Evolutionary conservation across 2,888 invertebrate species (phyloP), one percentile per base, ranked within the genome.

Genomic region (Alitta virens): DNA sequence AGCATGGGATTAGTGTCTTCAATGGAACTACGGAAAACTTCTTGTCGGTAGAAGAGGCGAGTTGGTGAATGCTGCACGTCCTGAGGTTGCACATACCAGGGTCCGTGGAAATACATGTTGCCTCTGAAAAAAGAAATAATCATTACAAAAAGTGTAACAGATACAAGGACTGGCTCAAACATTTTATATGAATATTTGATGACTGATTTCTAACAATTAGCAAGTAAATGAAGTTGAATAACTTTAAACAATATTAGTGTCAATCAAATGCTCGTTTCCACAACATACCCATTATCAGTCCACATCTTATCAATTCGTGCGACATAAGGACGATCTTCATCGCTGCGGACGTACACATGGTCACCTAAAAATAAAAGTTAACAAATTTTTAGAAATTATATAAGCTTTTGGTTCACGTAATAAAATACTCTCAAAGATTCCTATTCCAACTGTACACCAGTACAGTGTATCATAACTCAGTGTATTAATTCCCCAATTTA

Each of bases 301-400:
- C 96, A 98, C 78, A 98, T 91, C 63, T 90, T 89, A 79, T 97
- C 94, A 68, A 98, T 90, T 80, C 96, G 91, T 14, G 94, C 91
- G 66, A 98, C 90, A 74, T 93, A 88, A 79, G 95, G 94, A 81
- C 91, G 72, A 12, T 91, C 91, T 74, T 92, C 91, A 0, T 91
- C 92, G 16, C 78, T 76, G 63, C 92, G 92, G 16, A 97, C 93
- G 78, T 96, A 95, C 50, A 98, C 96, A 81, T 90, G 94, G 83
- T 99, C 97, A 0, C 98, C 84, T 76, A 68, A 7, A 63, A 25
- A 2, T 23, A 52, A 56, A 12, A 18, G 12, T 33, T 33, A 33
- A n/a, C n/a, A n/a, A n/a, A n/a, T n/a, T n/a, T n/a, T n/a, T n/a
- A n/a, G n/a, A n/a, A n/a, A n/a, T n/a, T n/a, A n/a, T n/a, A n/a